Base-by-base conservation (phyloP, 2,797 vertebrate species). In the Sebastes flavidus region DNA sequence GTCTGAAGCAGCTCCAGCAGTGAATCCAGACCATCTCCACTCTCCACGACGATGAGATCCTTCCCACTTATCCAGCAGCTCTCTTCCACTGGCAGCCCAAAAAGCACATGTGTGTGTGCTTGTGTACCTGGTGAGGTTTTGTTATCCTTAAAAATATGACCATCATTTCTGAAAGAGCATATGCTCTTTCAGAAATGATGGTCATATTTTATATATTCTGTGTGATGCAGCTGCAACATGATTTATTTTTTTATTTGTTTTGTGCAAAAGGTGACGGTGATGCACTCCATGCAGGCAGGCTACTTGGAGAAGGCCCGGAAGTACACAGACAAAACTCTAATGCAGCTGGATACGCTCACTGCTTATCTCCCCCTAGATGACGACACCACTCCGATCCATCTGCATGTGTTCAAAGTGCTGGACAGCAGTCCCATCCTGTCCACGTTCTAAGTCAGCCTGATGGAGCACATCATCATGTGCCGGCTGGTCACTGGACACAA, bases 21-120 rank as follows among this genome's bases (percentile, higher is more conserved):
- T 98, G 97, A 83, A 98, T 99, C 14, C 98, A 98, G 82, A 98
- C 97, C 89, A 97, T 98, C 92, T 98, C 97, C 70, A 98, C 97
- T 0, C 96, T 98, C 75, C 97, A 98, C 0, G 97, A 97, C 0
- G 97, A 98, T 0, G 97, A 99, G 87, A 98, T 98, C 72, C 94
- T 98, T 76, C 97, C 97, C 88, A 97, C 95, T 89, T 98, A 98
- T 91, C 96, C 97, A 0, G 97, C 97, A 0, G 98, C 98, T 81
- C 97, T 98, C 67, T 98, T 98, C 85, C 98, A 98, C 87, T 98
- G 97, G 97, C 94, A 97, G 65, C 97, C 97, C 75, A 98, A 98
- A 87, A 97, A 98, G 81, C 97, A 98, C 93, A 97, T 99, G 97
- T 98, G 97, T 92, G 97, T 98, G 83, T 4, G 11, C 95, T 97